phyloP scores from a whole-genome alignment of 2,797 vertebrate genomes.

The Podarcis lilfordi region DNA sequence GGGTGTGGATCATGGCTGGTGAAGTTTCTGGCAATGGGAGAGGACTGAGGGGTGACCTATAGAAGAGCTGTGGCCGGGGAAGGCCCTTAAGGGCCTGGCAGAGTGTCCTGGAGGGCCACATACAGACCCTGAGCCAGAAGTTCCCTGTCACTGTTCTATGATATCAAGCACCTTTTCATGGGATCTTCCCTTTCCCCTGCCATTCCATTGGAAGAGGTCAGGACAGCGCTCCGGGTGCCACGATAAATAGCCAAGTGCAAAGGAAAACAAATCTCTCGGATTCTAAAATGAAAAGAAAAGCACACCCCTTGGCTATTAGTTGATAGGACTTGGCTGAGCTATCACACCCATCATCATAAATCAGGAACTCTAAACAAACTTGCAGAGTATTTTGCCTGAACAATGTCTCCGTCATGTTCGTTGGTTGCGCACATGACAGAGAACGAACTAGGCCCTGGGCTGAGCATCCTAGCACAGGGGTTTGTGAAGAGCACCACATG shows the following conservation, averaged over 20 bases:
- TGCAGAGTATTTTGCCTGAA: slow-evolving; percentile 23
- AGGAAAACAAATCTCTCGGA: slow-evolving; percentile 67
- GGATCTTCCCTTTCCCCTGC: slow-evolving; percentile 52
- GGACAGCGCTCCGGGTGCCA: slow-evolving; percentile 48
- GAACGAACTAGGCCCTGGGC: neutral
- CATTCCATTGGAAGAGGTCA: slow-evolving; percentile 46
- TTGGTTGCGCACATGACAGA: neutral
- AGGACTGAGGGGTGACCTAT: too few species aligned
- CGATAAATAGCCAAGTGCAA: slow-evolving; percentile 63
- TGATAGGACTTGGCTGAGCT: slow-evolving; percentile 63
- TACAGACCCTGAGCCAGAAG: too few species aligned
- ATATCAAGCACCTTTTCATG: slow-evolving; percentile 42
- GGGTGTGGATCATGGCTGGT: too few species aligned
- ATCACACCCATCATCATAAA: slow-evolving; percentile 53
- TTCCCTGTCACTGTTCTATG: neutral
- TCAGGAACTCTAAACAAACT: slow-evolving; percentile 60
- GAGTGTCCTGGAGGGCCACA: too few species aligned
- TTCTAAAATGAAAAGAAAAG: slow-evolving; percentile 64
- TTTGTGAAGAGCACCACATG: neutral
- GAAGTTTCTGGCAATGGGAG: too few species aligned
- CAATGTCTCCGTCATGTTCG: slow-evolving; percentile 45
- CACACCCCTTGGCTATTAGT: slow-evolving; percentile 52
- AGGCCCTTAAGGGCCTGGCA: too few species aligned
- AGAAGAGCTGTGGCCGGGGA: too few species aligned
- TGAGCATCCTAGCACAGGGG: neutral